Evolutionary conservation across 2,113 vertebrate genomes (phyloP).

Genomic region (Pygoscelis adeliae): DNA sequence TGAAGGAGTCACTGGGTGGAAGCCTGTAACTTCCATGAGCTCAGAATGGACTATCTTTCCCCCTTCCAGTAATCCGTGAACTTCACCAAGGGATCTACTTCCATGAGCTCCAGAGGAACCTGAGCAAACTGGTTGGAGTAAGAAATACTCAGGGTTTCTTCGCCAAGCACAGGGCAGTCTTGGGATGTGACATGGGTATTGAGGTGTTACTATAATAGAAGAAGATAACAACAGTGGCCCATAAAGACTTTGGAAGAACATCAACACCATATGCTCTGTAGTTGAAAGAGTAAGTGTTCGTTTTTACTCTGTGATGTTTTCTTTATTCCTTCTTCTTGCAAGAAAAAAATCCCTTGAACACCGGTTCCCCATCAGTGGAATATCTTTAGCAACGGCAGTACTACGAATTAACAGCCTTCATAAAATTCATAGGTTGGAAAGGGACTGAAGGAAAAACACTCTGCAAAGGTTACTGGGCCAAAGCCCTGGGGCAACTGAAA

Average conservation of each 20-base stretch:
- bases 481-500: conserved; percentile 31
- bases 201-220: background rate
- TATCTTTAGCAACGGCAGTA: background rate
- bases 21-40: background rate
- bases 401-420: background rate
- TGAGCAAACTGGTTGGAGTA: background rate
- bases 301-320: background rate
- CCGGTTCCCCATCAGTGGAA: background rate
- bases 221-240: fast-evolving
- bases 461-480: conserved; percentile 25
- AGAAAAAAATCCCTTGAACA: background rate
- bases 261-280: fast-evolving
- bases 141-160: background rate
- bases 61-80: background rate
- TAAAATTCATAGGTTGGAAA: background rate
- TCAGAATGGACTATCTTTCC: background rate
- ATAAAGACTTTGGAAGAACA: background rate
- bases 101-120: background rate
- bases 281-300: fast-evolving
- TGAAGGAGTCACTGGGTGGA: background rate
- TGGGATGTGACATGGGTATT: background rate
- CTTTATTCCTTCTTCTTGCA: background rate
- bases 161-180: background rate
- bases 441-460: conserved; percentile 2
- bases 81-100: background rate